These are phyloP conservation scores for Muscicapa adusta DNA, from an alignment of 2,113 vertebrate species.

Conservation along the genomic window DNA sequence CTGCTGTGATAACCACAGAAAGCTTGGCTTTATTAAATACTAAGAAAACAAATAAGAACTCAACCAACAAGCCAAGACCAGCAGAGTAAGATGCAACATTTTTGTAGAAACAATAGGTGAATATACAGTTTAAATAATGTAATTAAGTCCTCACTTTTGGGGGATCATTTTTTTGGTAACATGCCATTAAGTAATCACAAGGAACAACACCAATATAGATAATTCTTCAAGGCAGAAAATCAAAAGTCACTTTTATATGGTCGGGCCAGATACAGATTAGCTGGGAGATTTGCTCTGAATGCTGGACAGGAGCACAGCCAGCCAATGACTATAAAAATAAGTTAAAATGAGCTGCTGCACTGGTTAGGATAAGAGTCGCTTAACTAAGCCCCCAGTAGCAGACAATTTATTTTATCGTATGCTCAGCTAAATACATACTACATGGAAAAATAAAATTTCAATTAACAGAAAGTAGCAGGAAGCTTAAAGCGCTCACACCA, in stretches of 20 bases:
- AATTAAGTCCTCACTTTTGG: not conserved
- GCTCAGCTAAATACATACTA: not conserved
- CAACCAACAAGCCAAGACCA: not conserved
- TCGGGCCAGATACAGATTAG: not conserved
- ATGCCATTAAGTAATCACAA: not conserved
- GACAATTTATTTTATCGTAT: not conserved
- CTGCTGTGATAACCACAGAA: not conserved
- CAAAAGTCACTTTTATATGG: not conserved
- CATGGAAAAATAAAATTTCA: not conserved
- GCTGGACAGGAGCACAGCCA: not conserved
- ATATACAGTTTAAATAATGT: not conserved
- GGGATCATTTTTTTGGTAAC: not conserved
- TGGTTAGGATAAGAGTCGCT: not conserved
- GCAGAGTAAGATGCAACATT: not conserved
- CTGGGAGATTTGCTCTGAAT: not conserved
- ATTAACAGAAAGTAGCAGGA: not conserved
- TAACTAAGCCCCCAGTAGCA: not conserved
- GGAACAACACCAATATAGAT: not conserved
- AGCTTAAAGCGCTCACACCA: not conserved
- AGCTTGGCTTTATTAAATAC: not conserved
- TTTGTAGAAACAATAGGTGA: not conserved
- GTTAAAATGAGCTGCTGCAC: not conserved
- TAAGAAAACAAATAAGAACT: not conserved
- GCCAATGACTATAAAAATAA: not conserved
- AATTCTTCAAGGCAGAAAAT: not conserved